These are phyloP conservation scores for Ypsolopha scabrella DNA, from an alignment of 2,888 invertebrate species.

Conservation along the genomic window DNA sequence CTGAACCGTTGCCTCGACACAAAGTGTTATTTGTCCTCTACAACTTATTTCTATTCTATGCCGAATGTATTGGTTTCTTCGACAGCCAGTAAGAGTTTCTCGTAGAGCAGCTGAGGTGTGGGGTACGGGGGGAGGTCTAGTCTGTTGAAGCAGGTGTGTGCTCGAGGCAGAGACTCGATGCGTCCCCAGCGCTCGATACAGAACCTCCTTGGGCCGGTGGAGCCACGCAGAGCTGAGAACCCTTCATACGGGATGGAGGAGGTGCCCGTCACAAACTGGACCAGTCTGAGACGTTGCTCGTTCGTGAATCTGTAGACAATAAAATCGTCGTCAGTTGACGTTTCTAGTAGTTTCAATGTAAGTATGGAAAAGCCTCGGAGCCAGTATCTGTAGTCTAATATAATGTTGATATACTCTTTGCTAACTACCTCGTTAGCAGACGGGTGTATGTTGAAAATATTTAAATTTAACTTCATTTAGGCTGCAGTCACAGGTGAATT, in stretches of 20 bases:
- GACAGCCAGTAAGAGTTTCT: constrained; percentile 92
- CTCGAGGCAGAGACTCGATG: constrained; percentile 92
- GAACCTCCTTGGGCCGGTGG: constrained; percentile 95
- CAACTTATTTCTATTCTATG: constrained; percentile 77
- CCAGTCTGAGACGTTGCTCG: constrained; percentile 90
- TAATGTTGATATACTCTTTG: too few species aligned
- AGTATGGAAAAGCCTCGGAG: too few species aligned
- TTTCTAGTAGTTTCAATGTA: too few species aligned
- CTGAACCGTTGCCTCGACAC: neutral
- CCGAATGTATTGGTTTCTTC: constrained; percentile 97
- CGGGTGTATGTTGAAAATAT: too few species aligned
- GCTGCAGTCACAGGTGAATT: too few species aligned
- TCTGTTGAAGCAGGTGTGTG: constrained; percentile 98
- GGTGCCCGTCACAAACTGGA: constrained; percentile 98
- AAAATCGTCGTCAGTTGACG: too few species aligned
- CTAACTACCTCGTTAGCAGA: too few species aligned
- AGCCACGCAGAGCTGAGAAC: constrained; percentile 93
- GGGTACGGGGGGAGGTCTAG: constrained; percentile 97
- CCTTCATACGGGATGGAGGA: constrained; percentile 98
- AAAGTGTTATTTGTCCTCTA: neutral
- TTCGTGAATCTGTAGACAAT: constrained; percentile 81
- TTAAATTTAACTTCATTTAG: too few species aligned
- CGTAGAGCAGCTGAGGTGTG: constrained; percentile 89
- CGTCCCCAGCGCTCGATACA: constrained; percentile 98
- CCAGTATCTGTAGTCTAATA: too few species aligned